Conservation (phyloP, 2,113 vertebrate genomes). For the Rhinogobius similis region DNA sequence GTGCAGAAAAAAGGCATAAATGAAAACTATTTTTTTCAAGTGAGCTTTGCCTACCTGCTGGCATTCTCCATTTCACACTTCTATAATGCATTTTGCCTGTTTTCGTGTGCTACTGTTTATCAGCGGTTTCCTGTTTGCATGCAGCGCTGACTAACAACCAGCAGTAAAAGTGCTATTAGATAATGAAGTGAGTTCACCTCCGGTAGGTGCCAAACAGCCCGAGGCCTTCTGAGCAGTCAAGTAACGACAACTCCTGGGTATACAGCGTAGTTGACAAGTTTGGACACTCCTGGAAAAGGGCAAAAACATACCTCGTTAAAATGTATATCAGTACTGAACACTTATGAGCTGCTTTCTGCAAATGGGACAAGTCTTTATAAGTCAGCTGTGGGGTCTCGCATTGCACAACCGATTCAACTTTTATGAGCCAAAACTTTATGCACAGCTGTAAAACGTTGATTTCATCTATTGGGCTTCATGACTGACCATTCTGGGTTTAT, state of each 20-base stretch:
- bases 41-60: not conserved
- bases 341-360: conserved; percentile 41
- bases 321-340: conserved; percentile 36
- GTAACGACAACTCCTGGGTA: conserved; percentile 66
- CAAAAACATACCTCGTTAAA: conserved; percentile 58
- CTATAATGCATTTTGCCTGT: conserved; percentile 16
- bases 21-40: not conserved
- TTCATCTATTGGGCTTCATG: conserved; percentile 60
- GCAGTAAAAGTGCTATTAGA: conserved; percentile 65
- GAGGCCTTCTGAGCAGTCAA: conserved; percentile 64
- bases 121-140: conserved; percentile 56
- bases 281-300: conserved; percentile 47
- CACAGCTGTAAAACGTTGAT: conserved; percentile 61
- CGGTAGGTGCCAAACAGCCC: conserved; percentile 63
- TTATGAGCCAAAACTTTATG: conserved; percentile 64
- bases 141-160: conserved; percentile 39
- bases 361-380: conserved; percentile 38
- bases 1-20: not conserved
- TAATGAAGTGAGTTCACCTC: conserved; percentile 69
- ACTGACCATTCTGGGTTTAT: conserved; percentile 61
- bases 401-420: conserved; percentile 53
- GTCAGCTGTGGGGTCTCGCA: conserved; percentile 43
- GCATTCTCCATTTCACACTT: not conserved
- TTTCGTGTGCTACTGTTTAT: conserved; percentile 22
- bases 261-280: conserved; percentile 55